These are phyloP conservation scores for Caenorhabditis sp. DNA, from an alignment of 2,888 invertebrate species.

Conservation along the genomic window DNA sequence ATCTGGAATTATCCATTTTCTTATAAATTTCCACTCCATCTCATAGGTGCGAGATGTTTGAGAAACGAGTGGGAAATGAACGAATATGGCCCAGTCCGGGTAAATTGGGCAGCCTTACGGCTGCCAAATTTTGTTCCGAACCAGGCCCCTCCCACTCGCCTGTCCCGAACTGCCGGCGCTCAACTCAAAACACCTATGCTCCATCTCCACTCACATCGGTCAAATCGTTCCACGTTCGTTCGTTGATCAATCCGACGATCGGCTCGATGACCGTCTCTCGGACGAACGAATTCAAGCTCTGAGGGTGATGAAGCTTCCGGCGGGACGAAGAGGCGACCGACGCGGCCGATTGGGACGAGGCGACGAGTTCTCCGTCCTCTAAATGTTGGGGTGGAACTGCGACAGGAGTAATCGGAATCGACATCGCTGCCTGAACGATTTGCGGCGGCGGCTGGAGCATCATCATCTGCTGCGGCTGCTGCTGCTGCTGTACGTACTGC, in stretches of 20 bases:
- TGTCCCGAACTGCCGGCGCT: too few relatives aligned
- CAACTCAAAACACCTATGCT: too few relatives aligned
- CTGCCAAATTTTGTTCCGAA: too few relatives aligned
- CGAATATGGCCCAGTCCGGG: too few relatives aligned
- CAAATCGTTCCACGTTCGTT: conserved; percentile 16
- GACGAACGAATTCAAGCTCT: conserved; percentile 12
- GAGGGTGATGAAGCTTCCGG: conserved; percentile 29
- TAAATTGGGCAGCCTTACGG: too few relatives aligned
- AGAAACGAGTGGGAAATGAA: too few relatives aligned
- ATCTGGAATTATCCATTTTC: too few relatives aligned
- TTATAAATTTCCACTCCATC: too few relatives aligned
- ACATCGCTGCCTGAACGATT: too few relatives aligned
- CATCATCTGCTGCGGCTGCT: background rate
- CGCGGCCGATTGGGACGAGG: background rate
- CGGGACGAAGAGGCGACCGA: conserved; percentile 33
- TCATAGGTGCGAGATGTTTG: too few relatives aligned
- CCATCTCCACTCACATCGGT: conserved; percentile 17
- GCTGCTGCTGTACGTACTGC: background rate
- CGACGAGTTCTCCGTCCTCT: background rate
- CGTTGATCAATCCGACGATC: conserved; percentile 39
- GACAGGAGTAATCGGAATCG: background rate
- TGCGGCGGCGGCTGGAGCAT: background rate
- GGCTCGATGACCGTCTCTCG: conserved; percentile 19
- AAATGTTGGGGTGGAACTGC: background rate
- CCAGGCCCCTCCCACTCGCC: too few relatives aligned